Percentiles rank a stretch among this genome's conserved stretches.
These are phyloP conservation scores for Reticulitermes lucifugus DNA, from an alignment of 2,888 invertebrate genomes.

Conservation along the genomic window DNA sequence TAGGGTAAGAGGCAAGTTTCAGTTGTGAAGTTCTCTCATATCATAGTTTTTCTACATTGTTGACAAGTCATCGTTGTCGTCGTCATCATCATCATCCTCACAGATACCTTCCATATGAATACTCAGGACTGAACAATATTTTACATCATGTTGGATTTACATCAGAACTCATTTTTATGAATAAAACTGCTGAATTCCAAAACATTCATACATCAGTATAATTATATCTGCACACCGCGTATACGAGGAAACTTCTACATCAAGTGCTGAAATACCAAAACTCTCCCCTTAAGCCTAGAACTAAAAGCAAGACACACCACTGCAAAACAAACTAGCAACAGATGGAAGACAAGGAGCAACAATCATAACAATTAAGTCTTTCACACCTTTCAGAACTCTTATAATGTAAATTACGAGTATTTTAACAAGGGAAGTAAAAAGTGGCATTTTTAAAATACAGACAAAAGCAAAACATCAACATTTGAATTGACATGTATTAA, in stretches of 20 bases:
- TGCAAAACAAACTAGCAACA: slow-evolving; percentile 6
- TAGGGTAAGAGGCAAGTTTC: background rate
- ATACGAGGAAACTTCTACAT: background rate
- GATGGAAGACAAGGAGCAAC: slow-evolving; percentile 27
- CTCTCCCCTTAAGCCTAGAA: background rate
- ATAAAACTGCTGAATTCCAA: no score
- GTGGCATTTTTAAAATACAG: slow-evolving; percentile 3
- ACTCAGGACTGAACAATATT: no score
- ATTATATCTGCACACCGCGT: no score
- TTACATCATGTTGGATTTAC: no score
- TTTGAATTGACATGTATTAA: background rate
- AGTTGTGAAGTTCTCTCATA: background rate
- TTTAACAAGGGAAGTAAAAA: slow-evolving; percentile 7
- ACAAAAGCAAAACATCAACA: background rate
- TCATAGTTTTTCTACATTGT: background rate
- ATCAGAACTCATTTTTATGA: no score
- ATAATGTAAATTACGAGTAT: slow-evolving; percentile 4
- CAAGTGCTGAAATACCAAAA: background rate
- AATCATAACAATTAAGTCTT: slow-evolving; percentile 3
- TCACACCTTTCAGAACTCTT: background rate
- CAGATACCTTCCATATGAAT: no score
- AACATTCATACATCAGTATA: no score
- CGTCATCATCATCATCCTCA: no score
- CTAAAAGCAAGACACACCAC: background rate
- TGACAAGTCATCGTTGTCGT: no score